phyloP scores from a whole-genome alignment of 2,797 vertebrate species.

The Liparis tanakae region DNA sequence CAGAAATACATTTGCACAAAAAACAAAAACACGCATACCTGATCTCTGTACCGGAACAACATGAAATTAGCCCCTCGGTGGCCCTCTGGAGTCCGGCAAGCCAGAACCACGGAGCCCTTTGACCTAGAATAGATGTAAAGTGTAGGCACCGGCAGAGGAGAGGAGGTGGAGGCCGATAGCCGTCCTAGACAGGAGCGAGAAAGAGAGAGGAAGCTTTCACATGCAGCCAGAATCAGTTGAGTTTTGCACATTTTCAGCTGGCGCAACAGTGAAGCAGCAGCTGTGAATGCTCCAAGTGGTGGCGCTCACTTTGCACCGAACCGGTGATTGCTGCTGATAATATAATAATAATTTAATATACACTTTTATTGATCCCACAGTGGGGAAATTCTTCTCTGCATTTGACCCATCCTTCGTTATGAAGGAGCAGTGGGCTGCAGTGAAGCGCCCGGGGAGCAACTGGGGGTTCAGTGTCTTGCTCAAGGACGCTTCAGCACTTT shows the following conservation, averaged over 20 bases:
- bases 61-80: slow-evolving; percentile 59
- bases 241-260: slow-evolving; percentile 16
- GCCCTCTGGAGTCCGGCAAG: slow-evolving; percentile 63
- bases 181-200: slow-evolving; percentile 42
- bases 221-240: not conserved
- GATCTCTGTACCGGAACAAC: slow-evolving; percentile 37
- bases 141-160: slow-evolving; percentile 45
- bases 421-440: no score
- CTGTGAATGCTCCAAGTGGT: slow-evolving; percentile 13
- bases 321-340: not conserved
- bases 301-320: slow-evolving; percentile 1
- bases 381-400: no score
- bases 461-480: no score
- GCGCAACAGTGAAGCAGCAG: not conserved
- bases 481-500: no score
- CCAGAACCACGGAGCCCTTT: slow-evolving; percentile 41
- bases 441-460: no score
- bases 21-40: slow-evolving; percentile 52
- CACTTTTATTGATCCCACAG: no score
- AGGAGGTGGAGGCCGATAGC: slow-evolving; percentile 43
- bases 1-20: not conserved
- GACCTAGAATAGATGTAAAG: slow-evolving; percentile 45
- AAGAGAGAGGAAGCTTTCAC: not conserved
- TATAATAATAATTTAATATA: no score
- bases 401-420: no score